Evolutionary conservation across 2,113 vertebrate species (phyloP), one percentile per base, ranked within the genome.

Genomic region (Anhinga anhinga): DNA sequence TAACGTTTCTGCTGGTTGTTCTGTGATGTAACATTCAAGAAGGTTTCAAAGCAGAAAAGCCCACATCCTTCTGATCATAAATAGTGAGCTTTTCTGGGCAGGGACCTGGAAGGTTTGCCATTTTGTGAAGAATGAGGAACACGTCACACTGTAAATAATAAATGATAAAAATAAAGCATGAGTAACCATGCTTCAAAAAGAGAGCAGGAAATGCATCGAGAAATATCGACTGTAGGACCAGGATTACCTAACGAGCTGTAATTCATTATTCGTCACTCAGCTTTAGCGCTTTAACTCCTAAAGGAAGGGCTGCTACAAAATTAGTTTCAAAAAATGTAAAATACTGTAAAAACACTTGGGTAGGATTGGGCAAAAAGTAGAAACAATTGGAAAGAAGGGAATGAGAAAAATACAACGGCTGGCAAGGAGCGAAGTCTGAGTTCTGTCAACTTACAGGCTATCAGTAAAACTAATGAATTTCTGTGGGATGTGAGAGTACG

Each of bases 101-200:
- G 49, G 23, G 76, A 77, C 44, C 65, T 61, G 82, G 70, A 93
- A 76, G 62, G 45, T 90, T 88, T 86, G 40, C 52, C 79, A 15
- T 30, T 87, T 82, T 73, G 52, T 87, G 56, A 76, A 81, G 79
- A 78, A 70, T 29, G 38, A 73, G 69, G 74, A 90, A 86, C 92
- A 26, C 67, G 82, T 87, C 45, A 22, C 79, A 53, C 71, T 36
- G 56, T 95, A 96, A 95, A 96, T 95, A 95, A 96, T 95, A 90
- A 86, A 94, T 72, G 74, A 63, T 90, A 81, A 85, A 94, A 96
- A 94, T 93, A 96, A 94, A 93, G 23, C 65, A 82, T 94, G 78
- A 93, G 81, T 85, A 90, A 80, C 67, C 9, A 6, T 47, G 34
- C 80, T 88, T 67, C 80, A 66, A 77, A 83, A 93, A 91, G 65